Percentiles rank a stretch among this genome's conserved stretches.
phyloP scores from a whole-genome alignment of 1,140 invertebrate genomes.

The Drosophila nigromelanica region DNA sequence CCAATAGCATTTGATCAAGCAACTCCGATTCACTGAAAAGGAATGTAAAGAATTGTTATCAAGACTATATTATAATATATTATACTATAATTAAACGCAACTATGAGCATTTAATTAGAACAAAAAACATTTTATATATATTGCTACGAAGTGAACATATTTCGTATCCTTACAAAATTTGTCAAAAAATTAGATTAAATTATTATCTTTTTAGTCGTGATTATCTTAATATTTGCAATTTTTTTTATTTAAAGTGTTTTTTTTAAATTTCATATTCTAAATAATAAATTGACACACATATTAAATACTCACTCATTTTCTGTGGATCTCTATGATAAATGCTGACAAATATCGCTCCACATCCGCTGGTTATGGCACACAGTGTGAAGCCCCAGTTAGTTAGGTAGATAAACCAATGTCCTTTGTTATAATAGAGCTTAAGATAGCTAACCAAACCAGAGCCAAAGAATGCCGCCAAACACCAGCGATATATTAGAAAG shows the following conservation, averaged over 20 bases:
- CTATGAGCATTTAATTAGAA: too few relatives aligned
- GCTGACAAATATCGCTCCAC: constrained; percentile 37
- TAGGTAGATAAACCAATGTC: constrained; percentile 52
- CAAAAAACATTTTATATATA: too few relatives aligned
- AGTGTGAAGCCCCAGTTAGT: constrained; percentile 58
- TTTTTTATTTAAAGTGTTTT: too few relatives aligned
- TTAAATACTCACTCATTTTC: constrained; percentile 30
- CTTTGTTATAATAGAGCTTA: constrained; percentile 2
- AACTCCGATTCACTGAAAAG: neutral
- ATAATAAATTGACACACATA: too few relatives aligned
- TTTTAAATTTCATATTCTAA: too few relatives aligned
- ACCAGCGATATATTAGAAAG: constrained; percentile 59
- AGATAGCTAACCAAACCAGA: constrained; percentile 8
- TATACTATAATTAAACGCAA: neutral
- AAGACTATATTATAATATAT: neutral
- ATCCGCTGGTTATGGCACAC: constrained; percentile 32
- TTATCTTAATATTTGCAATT: too few relatives aligned
- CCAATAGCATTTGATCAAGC: constrained; percentile 47
- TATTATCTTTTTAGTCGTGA: too few relatives aligned
- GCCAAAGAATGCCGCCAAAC: constrained; percentile 38
- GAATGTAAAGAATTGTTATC: neutral
- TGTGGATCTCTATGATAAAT: constrained; percentile 23
- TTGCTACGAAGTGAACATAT: too few relatives aligned
- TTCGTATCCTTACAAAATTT: too few relatives aligned
- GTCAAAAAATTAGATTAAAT: too few relatives aligned